Percentiles rank a stretch among this genome's conserved stretches.
These are phyloP conservation scores for Dicyrtomina minuta DNA, from an alignment of 2,888 invertebrate species.

Conservation along the genomic window DNA sequence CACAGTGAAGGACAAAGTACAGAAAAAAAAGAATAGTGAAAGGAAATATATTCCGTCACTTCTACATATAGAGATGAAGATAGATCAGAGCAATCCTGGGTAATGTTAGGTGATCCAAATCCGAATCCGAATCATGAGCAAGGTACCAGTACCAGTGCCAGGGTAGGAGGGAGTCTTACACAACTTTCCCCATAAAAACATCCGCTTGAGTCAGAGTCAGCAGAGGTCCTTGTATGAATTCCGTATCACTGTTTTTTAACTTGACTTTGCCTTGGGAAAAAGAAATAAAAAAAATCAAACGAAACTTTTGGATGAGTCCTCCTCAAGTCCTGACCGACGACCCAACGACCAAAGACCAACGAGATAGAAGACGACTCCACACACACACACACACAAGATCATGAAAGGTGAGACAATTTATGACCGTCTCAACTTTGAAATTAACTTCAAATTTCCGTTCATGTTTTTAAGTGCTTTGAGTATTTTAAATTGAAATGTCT, in stretches of 20 bases:
- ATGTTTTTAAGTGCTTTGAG: no score
- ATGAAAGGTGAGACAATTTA: no score
- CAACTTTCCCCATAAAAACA: slow-evolving; percentile 9
- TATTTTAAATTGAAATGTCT: no score
- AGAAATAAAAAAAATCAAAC: no score
- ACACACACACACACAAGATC: no score
- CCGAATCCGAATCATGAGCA: no score
- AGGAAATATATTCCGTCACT: neutral
- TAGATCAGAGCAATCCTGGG: neutral
- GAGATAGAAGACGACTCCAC: no score
- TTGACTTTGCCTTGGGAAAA: no score
- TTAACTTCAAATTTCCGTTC: no score
- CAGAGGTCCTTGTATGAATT: neutral
- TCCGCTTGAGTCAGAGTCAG: neutral
- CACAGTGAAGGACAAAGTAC: neutral
- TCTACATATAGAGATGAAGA: neutral
- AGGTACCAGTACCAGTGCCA: neutral
- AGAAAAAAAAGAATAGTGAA: neutral
- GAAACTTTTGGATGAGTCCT: neutral
- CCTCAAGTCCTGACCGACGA: neutral
- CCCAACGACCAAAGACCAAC: no score
- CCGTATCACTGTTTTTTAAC: neutral
- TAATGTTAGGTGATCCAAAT: neutral
- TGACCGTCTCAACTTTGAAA: no score
- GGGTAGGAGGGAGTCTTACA: neutral